Conservation (phyloP, 2,113 vertebrate genomes). For the Collichthys lucidus region DNA sequence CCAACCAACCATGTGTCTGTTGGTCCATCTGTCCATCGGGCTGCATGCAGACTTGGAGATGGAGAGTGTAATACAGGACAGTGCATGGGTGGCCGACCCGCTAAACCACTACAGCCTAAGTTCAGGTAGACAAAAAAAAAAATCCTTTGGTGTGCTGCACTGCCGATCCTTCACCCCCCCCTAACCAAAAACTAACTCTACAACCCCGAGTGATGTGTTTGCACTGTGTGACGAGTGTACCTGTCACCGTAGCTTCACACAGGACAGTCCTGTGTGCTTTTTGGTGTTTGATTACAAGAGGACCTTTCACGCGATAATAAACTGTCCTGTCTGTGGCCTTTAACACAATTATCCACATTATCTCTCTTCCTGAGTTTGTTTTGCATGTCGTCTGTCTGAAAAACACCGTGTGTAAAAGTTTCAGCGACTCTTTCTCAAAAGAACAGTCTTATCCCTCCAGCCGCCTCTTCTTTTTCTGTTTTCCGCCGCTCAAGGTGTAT, state of each 20-base stretch:
- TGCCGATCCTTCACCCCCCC: slow-evolving; percentile 15
- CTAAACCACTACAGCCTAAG: slow-evolving; percentile 89
- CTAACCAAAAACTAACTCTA: slow-evolving; percentile 76
- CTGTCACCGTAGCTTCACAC: slow-evolving; percentile 1
- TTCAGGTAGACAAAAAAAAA: slow-evolving; percentile 89
- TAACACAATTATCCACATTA: slow-evolving; percentile 16
- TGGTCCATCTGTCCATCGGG: slow-evolving; percentile 71
- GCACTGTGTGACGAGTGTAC: slow-evolving; percentile 28
- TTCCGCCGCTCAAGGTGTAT: slow-evolving; percentile 60
- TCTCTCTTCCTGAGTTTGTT: neutral
- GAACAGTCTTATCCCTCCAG: slow-evolving; percentile 6
- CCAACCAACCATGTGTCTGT: slow-evolving; percentile 67
- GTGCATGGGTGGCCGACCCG: slow-evolving; percentile 86
- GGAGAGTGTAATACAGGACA: slow-evolving; percentile 91
- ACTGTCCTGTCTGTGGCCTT: slow-evolving; percentile 26
- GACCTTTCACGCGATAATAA: neutral
- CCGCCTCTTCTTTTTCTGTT: slow-evolving; percentile 3
- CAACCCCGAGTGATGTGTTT: slow-evolving; percentile 41
- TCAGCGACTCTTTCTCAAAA: slow-evolving; percentile 13
- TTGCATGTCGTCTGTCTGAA: neutral
- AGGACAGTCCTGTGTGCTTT: neutral
- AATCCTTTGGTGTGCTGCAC: slow-evolving; percentile 62
- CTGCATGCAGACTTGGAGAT: slow-evolving; percentile 92
- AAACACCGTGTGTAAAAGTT: neutral
- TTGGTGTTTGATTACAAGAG: neutral